Percentiles rank a stretch among this genome's conserved stretches.
Evolutionary conservation across 2,113 vertebrate genomes (phyloP).

Genomic region (Oenanthe oenanthe): DNA sequence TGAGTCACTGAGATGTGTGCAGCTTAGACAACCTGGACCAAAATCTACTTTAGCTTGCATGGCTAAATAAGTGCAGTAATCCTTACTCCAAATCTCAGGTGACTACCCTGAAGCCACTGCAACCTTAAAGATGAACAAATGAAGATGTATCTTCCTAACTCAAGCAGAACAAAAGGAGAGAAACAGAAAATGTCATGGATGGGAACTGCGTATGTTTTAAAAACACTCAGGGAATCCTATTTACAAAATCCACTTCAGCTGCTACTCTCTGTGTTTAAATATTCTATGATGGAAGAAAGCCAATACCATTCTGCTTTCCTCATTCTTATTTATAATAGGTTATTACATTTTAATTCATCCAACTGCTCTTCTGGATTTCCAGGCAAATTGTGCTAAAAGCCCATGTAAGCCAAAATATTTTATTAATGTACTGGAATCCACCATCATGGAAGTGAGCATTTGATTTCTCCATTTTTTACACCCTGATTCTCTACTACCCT

Average conservation of each 20-base stretch:
- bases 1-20: neutral
- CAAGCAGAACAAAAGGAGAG: neutral
- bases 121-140: neutral
- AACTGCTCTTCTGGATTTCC: neutral
- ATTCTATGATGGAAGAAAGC: neutral
- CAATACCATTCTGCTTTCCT: neutral
- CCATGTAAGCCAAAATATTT: neutral
- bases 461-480: neutral
- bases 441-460: neutral
- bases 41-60: neutral
- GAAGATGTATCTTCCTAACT: neutral
- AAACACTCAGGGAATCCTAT: neutral
- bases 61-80: neutral
- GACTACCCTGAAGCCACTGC: neutral
- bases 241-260: neutral
- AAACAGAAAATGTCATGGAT: neutral
- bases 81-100: neutral
- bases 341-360: constrained; percentile 8
- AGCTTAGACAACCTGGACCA: neutral
- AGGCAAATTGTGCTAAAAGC: neutral
- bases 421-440: neutral
- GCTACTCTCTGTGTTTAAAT: neutral
- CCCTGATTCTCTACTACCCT: neutral
- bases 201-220: neutral
- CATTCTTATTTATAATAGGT: constrained; percentile 5